phyloP scores from a whole-genome alignment of 2,113 vertebrate genomes.

The Bos indicus region DNA sequence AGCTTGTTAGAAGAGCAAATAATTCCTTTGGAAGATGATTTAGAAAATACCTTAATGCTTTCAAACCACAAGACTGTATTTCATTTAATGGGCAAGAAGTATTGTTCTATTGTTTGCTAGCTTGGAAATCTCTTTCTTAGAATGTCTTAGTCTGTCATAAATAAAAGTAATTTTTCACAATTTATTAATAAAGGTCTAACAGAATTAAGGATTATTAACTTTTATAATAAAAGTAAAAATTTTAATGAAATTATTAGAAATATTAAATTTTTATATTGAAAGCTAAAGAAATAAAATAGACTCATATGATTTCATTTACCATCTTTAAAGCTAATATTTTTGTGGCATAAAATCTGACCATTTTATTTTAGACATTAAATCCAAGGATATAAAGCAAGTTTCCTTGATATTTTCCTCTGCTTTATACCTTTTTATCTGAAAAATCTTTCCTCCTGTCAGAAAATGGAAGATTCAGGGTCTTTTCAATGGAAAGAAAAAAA shows the following conservation, averaged over 20 bases:
- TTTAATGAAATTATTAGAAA: constrained; percentile 34
- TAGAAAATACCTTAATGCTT: constrained; percentile 16
- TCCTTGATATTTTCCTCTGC: background rate
- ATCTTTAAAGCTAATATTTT: background rate
- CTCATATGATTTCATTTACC: background rate
- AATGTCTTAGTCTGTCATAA: background rate
- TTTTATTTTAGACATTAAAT: constrained; percentile 21
- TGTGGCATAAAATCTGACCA: background rate
- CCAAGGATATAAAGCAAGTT: background rate
- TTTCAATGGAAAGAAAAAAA: constrained; percentile 57
- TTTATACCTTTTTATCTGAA: constrained; percentile 32
- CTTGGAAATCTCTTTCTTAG: constrained; percentile 23
- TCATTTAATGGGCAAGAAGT: constrained; percentile 2
- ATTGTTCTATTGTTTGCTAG: background rate
- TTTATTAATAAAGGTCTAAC: background rate
- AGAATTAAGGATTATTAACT: background rate
- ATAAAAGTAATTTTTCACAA: background rate
- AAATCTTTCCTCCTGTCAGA: background rate
- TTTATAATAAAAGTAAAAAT: background rate
- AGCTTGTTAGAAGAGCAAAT: background rate
- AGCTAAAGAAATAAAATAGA: constrained; percentile 19
- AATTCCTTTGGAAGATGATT: background rate
- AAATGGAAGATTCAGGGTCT: constrained; percentile 8
- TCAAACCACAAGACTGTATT: background rate
- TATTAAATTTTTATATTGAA: constrained; percentile 25